Base-by-base conservation (phyloP, 2,888 invertebrate genomes). In the Drosophila prolongata region DNA sequence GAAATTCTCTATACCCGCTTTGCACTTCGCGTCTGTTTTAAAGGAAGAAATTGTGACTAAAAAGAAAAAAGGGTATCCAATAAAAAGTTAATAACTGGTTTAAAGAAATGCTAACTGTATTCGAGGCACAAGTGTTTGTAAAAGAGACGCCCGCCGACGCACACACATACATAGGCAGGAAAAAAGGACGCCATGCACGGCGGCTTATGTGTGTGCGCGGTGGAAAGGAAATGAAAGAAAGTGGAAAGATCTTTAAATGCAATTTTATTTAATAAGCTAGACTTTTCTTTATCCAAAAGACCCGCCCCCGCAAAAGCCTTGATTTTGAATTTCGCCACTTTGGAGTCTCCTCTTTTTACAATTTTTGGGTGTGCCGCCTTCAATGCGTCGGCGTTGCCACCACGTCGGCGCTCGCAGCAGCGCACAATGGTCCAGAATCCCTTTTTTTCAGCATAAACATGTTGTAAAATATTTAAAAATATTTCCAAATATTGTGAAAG, bases 351-450 rank as follows among this genome's bases (percentile, higher is more conserved):
- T 73, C 79, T 85, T 82, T 86, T 86, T 76, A 69, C 54, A 75
- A 73, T 73, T 90, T 68, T 90, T 90, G 90, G 90, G 90, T 90
- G 90, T 90, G 90, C 90, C 90, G 83, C 83, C 85, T 83, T 75
- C 71, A 78, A 70, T 89, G 87, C 89, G 83, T 89, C 72, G 83
- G 83, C 89, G 83, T 83, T 90, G 90, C 87, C 90, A 89, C 91
- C 79, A 81, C 60, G 79, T 79, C 83, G 78, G 75, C 86, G 80
- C 75, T 75, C 86, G 77, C 88, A 80, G 78, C 89, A 79, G 80
- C 73, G 30, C 30, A 30, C 30, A 30, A 6, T 30, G 30, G 30
- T 8, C 30, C 24, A 24, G 8, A 30, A 30, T 30, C 8, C 0
- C 6, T 30, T 30, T 30, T 30, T 8, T 8, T 30, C 8, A 9